These are phyloP conservation scores for Alectura lathami DNA, from an alignment of 2,113 vertebrate genomes.

Conservation along the genomic window DNA sequence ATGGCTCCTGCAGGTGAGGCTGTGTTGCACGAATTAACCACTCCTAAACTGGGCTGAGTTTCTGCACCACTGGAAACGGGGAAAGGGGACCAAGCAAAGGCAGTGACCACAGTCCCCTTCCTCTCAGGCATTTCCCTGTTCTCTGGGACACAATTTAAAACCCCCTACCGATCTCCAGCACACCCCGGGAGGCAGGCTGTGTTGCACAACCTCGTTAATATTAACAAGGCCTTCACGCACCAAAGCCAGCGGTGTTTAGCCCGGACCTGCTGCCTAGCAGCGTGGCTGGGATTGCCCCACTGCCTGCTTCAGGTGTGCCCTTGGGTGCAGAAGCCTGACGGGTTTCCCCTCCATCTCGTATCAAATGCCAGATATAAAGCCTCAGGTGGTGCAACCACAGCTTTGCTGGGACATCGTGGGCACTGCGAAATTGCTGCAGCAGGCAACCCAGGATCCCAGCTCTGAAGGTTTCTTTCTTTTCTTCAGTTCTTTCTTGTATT, in stretches of 20 bases:
- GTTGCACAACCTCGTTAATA: neutral
- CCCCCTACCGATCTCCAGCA: neutral
- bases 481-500: neutral
- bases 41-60: neutral
- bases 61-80: neutral
- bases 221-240: neutral
- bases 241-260: neutral
- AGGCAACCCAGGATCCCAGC: neutral
- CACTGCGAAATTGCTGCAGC: accelerated
- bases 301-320: accelerated
- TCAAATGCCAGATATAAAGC: too few species aligned
- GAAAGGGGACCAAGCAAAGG: neutral
- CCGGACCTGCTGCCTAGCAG: neutral
- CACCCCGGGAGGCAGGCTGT: neutral
- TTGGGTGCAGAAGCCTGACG: neutral
- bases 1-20: neutral
- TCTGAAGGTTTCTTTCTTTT: neutral
- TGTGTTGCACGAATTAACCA: neutral
- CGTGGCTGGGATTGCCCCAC: accelerated
- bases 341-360: neutral
- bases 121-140: neutral
- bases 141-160: neutral
- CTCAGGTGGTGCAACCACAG: accelerated
- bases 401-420: neutral
- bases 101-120: neutral